Percentiles rank a stretch among this genome's conserved stretches.
phyloP scores from a whole-genome alignment of 2,113 vertebrate genomes.

The Ophiodon elongatus region DNA sequence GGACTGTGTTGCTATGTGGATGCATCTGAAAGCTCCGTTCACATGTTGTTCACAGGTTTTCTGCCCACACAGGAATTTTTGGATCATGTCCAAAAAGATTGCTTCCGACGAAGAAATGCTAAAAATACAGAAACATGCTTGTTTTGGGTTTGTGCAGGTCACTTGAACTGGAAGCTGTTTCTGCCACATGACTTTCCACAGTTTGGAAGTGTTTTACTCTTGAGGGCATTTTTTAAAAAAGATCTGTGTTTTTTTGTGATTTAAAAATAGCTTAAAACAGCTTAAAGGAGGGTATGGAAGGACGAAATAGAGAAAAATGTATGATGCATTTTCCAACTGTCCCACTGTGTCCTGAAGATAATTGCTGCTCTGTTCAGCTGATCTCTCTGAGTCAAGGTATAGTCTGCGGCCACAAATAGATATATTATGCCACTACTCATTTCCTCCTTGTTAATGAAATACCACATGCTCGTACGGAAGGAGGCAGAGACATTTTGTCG shows the following conservation, averaged over 20 bases:
- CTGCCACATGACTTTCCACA: neutral
- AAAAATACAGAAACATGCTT: neutral
- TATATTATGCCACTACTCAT: neutral
- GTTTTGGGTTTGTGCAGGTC: neutral
- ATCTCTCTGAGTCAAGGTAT: neutral
- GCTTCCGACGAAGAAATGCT: neutral
- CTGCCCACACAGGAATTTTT: neutral
- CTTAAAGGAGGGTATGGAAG: neutral
- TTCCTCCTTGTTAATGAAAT: constrained; percentile 43
- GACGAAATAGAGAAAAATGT: neutral
- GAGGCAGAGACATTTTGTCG: constrained; percentile 8
- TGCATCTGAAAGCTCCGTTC: neutral
- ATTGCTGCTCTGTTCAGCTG: neutral
- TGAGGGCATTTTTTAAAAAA: neutral
- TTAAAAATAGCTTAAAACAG: neutral
- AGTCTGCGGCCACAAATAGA: neutral
- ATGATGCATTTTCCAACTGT: neutral
- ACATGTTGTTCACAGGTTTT: neutral
- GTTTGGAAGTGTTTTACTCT: neutral
- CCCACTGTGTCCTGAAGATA: neutral
- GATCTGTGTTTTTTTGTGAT: neutral
- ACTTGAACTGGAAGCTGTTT: constrained; percentile 5
- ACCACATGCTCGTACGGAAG: constrained; percentile 21
- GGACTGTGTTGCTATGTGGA: neutral
- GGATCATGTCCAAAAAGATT: neutral